Base-by-base conservation (phyloP, 1,140 invertebrate species). In the Sitobion miscanthi region DNA sequence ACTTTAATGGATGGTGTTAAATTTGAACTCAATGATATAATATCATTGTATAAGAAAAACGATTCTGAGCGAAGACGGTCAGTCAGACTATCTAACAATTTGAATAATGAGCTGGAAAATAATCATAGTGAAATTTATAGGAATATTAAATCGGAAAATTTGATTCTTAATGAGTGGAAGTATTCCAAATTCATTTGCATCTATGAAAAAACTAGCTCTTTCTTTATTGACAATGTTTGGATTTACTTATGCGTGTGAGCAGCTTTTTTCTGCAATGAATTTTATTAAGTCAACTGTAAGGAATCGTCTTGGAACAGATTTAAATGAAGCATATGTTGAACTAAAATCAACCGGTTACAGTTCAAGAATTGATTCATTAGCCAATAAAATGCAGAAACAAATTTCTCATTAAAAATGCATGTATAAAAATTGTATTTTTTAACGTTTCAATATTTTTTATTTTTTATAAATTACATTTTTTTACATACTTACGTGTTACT, bases 211-310 rank as follows among this genome's bases (percentile, higher is more conserved):
- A 35, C 35, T 90, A 52, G 9, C 52, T 23, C 2, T 90, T 57
- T 52, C 23, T 57, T 42, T 90, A 90, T 49, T 87, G 45, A 87
- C 85, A 87, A 87, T 87, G 25, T 87, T 49, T 87, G 85, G 35
- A 49, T 47, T n/a, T 14, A 90, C 45, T 57, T 42, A 90, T 90
- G 21, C 20, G 11, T 57, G 88, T 57, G 88, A 90, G 52, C n/a
- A 90, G 52, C 35, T 88, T 17, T 49, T 52, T 88, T 88, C n/a
- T 52, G 35, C n/a, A 23, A 87, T 87, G 42, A 87, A n/a, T 87
- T 87, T 20, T 1, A 49, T 49, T 87, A 87, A 47, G 11, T 87
- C 42, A 49, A 87, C 45, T 20, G 45, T 86, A 49, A 49, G 45
- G 14, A 87, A 87, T 87, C 45, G 25, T n/a, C 45, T 49, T 47